Conservation (phyloP, 2,888 invertebrate species). For the Tigriopus californicus region DNA sequence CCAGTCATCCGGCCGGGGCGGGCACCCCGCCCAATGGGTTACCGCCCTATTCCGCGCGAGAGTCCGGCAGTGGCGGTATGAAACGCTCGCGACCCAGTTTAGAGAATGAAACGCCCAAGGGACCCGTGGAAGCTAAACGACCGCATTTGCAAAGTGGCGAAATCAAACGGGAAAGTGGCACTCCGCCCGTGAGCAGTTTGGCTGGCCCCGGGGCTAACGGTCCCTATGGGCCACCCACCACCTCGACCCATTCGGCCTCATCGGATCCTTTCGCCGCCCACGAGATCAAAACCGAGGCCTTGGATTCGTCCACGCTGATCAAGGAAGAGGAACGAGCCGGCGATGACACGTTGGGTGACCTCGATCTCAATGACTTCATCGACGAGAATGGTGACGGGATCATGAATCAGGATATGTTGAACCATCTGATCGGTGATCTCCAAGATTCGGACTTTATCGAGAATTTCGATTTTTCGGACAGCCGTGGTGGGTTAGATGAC, state of each 20-base stretch:
- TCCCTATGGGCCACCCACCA: not conserved
- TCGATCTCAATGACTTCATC: slow-evolving; percentile 12
- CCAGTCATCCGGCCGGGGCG: not conserved
- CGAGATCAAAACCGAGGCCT: not conserved
- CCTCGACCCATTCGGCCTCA: not conserved
- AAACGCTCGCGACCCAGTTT: not conserved
- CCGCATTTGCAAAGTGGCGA: not conserved
- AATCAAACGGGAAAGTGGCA: not conserved
- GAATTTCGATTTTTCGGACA: not conserved
- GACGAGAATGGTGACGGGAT: slow-evolving; percentile 9
- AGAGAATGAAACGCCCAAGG: not conserved
- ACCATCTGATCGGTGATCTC: slow-evolving; percentile 13
- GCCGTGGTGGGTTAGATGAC: no score
- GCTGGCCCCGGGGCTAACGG: not conserved
- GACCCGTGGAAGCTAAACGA: not conserved
- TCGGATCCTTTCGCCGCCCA: not conserved
- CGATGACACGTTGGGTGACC: slow-evolving; percentile 8
- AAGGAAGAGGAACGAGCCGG: not conserved
- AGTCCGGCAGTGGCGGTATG: not conserved
- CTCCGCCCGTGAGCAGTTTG: no score
- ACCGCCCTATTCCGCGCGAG: not conserved
- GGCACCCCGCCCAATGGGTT: not conserved
- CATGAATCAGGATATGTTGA: slow-evolving; percentile 8
- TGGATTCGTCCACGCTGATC: not conserved
- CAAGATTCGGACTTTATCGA: slow-evolving; percentile 7